A percentile compares a stretch with the other conserved stretches of the same genome.
These are phyloP conservation scores for Melanotus villosus DNA, from an alignment of 2,888 invertebrate genomes.

Conservation along the genomic window DNA sequence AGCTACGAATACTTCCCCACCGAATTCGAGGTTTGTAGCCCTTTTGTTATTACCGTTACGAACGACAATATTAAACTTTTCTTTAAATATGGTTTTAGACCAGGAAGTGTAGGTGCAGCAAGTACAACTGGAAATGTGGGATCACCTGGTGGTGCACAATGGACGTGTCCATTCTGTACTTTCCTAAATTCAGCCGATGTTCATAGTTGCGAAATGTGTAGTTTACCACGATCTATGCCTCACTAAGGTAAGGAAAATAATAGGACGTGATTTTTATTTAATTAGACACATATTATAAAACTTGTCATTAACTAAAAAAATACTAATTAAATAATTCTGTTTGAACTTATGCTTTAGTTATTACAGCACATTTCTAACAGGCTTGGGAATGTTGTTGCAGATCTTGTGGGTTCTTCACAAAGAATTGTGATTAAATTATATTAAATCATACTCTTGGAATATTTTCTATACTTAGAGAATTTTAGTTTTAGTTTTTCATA, in stretches of 20 bases:
- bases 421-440: constrained; percentile 34
- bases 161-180: constrained; percentile 96
- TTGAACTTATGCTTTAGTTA: not conserved
- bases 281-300: not conserved
- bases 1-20: constrained; percentile 68
- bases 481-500: constrained; percentile 43
- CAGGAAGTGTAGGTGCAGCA: constrained; percentile 66
- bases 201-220: constrained; percentile 92
- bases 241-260: constrained; percentile 46
- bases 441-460: constrained; percentile 26
- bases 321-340: not conserved
- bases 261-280: not conserved
- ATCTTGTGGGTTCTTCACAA: constrained; percentile 31
- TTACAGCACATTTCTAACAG: constrained; percentile 5
- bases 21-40: constrained; percentile 62
- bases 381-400: constrained; percentile 30
- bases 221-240: constrained; percentile 78
- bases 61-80: too few relatives aligned
- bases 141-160: constrained; percentile 71
- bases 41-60: too few relatives aligned
- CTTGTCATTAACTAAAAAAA: not conserved
- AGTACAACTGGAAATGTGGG: constrained; percentile 62
- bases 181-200: constrained; percentile 87
- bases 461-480: constrained; percentile 39
- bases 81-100: too few relatives aligned